Conservation (phyloP, 2,888 invertebrate genomes). For the Atethmia centrago region DNA sequence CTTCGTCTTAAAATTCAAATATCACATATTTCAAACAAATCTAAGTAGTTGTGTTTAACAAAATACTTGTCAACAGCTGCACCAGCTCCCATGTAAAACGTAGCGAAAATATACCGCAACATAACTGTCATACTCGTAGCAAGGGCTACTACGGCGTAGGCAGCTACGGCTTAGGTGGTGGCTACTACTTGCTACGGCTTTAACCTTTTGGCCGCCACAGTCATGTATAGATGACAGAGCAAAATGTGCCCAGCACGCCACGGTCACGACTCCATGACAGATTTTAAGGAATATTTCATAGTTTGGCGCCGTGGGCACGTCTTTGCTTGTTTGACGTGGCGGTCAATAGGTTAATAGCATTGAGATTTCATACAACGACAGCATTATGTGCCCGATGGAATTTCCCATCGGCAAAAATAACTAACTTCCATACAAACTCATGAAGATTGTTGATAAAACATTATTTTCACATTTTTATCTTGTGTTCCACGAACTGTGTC, state of each 20-base stretch:
- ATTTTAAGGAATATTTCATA: too few relatives aligned
- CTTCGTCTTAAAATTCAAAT: neutral
- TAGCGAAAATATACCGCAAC: neutral
- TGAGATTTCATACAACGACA: neutral
- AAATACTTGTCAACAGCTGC: neutral
- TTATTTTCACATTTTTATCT: too few relatives aligned
- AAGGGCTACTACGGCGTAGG: too few relatives aligned
- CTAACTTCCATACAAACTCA: neutral
- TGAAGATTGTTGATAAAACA: too few relatives aligned
- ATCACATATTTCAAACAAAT: neutral
- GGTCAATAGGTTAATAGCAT: neutral
- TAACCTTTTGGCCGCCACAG: too few relatives aligned
- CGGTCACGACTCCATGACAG: too few relatives aligned
- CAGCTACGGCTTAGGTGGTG: neutral
- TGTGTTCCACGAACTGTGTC: too few relatives aligned
- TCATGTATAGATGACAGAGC: too few relatives aligned
- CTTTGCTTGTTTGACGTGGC: too few relatives aligned
- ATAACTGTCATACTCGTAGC: conserved; percentile 10
- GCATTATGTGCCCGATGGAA: neutral
- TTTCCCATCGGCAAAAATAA: neutral
- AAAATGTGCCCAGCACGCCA: too few relatives aligned
- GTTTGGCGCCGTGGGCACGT: too few relatives aligned
- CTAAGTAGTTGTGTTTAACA: neutral
- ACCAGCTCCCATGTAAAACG: conserved; percentile 7
- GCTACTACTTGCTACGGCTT: conserved; percentile 4